Evolutionary conservation across 2,797 vertebrate species (phyloP), one percentile per base, ranked within the genome.

Genomic region (Danio albolineatus): DNA sequence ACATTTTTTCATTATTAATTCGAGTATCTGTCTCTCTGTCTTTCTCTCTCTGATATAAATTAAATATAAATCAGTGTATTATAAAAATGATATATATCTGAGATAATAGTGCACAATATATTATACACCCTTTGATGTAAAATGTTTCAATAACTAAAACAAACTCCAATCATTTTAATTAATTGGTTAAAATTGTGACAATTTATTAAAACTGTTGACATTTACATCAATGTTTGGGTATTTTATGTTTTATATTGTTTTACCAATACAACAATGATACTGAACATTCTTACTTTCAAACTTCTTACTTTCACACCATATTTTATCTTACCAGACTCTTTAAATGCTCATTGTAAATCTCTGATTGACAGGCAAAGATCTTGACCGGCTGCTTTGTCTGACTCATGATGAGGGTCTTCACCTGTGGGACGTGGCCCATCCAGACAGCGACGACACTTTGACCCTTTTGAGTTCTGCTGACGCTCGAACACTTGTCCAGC

Each of bases 341-440:
- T 12, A 59, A 70, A 41, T 36, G 12, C 4, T 21, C 0, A 28
- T 6, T 51, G 39, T 1, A 41, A 39, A 57, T 78, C 7, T 78
- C 14, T 81, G 12, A 44, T 43, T 64, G 43, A 16, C 54, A 86
- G 85, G 92, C 5, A 16, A 82, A 0, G 65, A 78, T n/a, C 86
- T 84, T 78, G 66, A 77, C 64, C 91, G 83, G 84, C 88, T 94
- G 85, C 88, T 94, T 81, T 93, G 94, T 71, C 85, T 95, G 57
- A 91, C 89, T 12, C 94, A 97, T 0, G 95, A 96, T 9, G 96
- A 98, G 89, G 96, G 97, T 0, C 95, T 99, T 74, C 94, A 92
- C 88, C 95, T 97, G 90, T 99, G 97, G 98, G 96, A 99, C 74
- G 89, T 94, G 38, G 86, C 90, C 53, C 93, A 88, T 60, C 86